These are phyloP conservation scores for Perca schrenkii DNA, from an alignment of 2,113 vertebrate genomes.

Conservation along the genomic window DNA sequence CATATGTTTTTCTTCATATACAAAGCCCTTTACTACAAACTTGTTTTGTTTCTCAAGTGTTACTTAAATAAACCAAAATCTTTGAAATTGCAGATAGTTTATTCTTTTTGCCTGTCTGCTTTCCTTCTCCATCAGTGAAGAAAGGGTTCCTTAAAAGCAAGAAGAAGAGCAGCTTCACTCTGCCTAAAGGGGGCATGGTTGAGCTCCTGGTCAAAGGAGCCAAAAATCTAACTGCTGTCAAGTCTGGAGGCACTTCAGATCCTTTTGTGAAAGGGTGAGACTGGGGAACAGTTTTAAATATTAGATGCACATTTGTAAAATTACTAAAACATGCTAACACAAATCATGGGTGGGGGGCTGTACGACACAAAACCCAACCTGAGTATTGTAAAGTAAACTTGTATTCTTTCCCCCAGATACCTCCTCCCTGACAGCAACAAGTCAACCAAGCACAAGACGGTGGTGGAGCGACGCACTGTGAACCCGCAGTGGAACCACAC, in stretches of 20 bases:
- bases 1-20: not conserved
- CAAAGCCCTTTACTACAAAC: not conserved
- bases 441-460: conserved; percentile 97
- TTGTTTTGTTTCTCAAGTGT: not conserved
- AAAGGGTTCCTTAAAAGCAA: conserved; percentile 90
- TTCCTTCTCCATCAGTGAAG: conserved; percentile 84
- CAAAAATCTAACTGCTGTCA: conserved; percentile 95
- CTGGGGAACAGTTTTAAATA: not conserved
- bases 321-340: not conserved
- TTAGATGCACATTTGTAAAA: not conserved
- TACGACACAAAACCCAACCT: not conserved
- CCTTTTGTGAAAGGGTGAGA: conserved; percentile 96
- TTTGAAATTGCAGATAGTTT: not conserved
- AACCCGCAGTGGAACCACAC: conserved; percentile 97
- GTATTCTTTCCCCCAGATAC: conserved; percentile 82
- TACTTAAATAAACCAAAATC: not conserved
- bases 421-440: conserved; percentile 95
- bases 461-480: conserved; percentile 90
- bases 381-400: not conserved
- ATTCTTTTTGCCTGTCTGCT: not conserved
- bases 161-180: conserved; percentile 84
- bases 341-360: no score
- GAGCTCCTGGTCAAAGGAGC: conserved; percentile 97
- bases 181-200: conserved; percentile 92
- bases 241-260: conserved; percentile 95